phyloP scores from a whole-genome alignment of 2,797 vertebrate species.

The Hyperoplus lanceolatus region DNA sequence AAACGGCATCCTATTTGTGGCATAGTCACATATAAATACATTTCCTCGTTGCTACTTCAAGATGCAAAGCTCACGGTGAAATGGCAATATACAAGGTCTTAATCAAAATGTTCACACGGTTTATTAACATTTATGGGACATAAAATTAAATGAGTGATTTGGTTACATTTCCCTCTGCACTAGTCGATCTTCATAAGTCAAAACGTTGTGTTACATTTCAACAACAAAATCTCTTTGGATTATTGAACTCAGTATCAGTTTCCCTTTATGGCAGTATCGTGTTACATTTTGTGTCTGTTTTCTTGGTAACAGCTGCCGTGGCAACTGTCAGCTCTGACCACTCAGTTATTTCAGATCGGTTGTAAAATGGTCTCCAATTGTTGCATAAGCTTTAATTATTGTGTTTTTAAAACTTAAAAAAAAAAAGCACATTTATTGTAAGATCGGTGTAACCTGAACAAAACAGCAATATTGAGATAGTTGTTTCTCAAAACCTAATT shows the following conservation, averaged over 20 bases:
- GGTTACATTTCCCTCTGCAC: background rate
- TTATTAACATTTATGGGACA: background rate
- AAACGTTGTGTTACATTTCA: background rate
- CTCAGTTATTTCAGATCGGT: background rate
- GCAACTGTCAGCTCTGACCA: background rate
- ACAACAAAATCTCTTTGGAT: background rate
- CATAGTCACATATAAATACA: too few relatives aligned
- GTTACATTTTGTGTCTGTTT: constrained; percentile 1
- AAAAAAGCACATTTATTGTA: too few relatives aligned
- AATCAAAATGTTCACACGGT: too few relatives aligned
- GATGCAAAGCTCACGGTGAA: background rate
- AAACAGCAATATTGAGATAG: background rate
- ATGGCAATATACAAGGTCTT: too few relatives aligned
- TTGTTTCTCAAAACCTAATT: background rate
- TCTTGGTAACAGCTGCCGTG: background rate
- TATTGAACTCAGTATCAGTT: constrained; percentile 2
- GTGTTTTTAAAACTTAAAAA: background rate
- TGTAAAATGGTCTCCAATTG: background rate
- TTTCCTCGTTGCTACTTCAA: background rate
- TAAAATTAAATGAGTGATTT: background rate
- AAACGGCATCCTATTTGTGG: too few relatives aligned
- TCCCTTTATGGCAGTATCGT: background rate
- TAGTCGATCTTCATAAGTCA: background rate
- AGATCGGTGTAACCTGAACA: fast-evolving
- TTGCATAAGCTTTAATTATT: background rate